These are phyloP conservation scores for Drosophila subobscura DNA, from an alignment of 1,140 invertebrate genomes.

Conservation along the genomic window DNA sequence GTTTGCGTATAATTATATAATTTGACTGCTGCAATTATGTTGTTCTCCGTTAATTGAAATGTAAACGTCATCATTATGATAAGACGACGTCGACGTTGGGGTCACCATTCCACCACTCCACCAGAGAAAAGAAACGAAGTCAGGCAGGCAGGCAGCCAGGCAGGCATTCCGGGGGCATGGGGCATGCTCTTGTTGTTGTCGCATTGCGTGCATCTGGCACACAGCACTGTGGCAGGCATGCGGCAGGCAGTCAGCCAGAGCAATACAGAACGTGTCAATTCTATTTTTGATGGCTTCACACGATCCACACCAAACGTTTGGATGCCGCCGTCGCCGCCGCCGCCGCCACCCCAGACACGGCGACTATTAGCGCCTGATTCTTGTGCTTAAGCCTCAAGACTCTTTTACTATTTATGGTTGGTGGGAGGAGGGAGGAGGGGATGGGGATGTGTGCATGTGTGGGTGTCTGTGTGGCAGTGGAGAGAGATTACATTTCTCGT, in stretches of 20 bases:
- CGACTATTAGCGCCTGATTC: slow-evolving; percentile 34
- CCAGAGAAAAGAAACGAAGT: slow-evolving; percentile 7
- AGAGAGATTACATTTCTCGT: neutral
- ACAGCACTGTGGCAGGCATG: slow-evolving; percentile 6
- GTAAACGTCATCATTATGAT: slow-evolving; percentile 80
- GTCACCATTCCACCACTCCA: slow-evolving; percentile 16
- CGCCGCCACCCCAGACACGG: slow-evolving; percentile 1
- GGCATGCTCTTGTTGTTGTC: slow-evolving; percentile 13
- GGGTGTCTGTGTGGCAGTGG: too few relatives aligned
- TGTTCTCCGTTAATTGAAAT: slow-evolving; percentile 78
- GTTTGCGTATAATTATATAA: slow-evolving; percentile 80
- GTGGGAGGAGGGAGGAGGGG: neutral
- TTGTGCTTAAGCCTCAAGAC: neutral
- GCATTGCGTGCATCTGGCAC: slow-evolving; percentile 35
- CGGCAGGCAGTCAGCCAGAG: neutral
- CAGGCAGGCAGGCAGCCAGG: neutral
- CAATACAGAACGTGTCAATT: slow-evolving; percentile 59
- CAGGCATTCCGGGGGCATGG: neutral
- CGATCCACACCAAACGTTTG: slow-evolving; percentile 39
- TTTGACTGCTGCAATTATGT: slow-evolving; percentile 80
- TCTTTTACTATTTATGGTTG: slow-evolving; percentile 12
- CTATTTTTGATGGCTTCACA: slow-evolving; percentile 61
- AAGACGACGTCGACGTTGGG: slow-evolving; percentile 59
- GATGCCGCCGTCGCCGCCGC: too few relatives aligned
- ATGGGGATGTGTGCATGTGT: neutral